These are phyloP conservation scores for Neuroterus valhalla DNA, from an alignment of 1,140 invertebrate species.

Conservation along the genomic window DNA sequence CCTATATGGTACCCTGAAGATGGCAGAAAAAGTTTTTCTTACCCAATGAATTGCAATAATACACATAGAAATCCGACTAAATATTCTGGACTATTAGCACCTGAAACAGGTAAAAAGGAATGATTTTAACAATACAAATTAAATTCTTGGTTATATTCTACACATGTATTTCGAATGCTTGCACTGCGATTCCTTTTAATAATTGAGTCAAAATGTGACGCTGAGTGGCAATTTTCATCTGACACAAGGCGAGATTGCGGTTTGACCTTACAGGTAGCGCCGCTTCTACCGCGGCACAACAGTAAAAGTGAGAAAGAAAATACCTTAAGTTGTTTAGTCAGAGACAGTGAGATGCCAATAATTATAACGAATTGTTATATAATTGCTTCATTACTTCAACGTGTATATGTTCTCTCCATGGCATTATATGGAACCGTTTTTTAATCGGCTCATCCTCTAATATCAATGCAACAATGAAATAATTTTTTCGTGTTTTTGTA, in stretches of 20 bases:
- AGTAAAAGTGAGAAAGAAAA: not conserved
- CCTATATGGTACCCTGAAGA: too few species aligned
- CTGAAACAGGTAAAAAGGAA: not conserved
- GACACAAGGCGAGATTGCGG: constrained; percentile 3
- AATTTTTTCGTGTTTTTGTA: not conserved
- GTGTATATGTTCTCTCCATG: not conserved
- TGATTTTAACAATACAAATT: constrained; percentile 1
- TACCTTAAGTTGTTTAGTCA: not conserved
- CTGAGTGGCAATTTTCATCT: constrained; percentile 8
- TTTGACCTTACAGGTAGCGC: constrained; percentile 21
- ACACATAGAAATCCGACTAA: too few species aligned
- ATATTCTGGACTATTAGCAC: too few species aligned
- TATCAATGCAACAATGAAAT: not conserved
- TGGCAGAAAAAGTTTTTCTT: too few species aligned
- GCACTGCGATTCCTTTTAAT: not conserved
- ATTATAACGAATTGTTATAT: constrained; percentile 54
- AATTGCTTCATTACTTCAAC: constrained; percentile 47
- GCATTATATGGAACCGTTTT: not conserved
- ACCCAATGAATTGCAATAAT: too few species aligned
- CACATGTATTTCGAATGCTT: not conserved
- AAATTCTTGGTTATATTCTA: not conserved
- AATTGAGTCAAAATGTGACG: constrained; percentile 26
- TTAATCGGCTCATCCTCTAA: not conserved
- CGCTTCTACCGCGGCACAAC: not conserved
- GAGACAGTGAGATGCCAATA: constrained; percentile 37